Evolutionary conservation across 2,888 invertebrate genomes (phyloP), one percentile per base, ranked within the genome.

Genomic region (Plagiodera versicolora): DNA sequence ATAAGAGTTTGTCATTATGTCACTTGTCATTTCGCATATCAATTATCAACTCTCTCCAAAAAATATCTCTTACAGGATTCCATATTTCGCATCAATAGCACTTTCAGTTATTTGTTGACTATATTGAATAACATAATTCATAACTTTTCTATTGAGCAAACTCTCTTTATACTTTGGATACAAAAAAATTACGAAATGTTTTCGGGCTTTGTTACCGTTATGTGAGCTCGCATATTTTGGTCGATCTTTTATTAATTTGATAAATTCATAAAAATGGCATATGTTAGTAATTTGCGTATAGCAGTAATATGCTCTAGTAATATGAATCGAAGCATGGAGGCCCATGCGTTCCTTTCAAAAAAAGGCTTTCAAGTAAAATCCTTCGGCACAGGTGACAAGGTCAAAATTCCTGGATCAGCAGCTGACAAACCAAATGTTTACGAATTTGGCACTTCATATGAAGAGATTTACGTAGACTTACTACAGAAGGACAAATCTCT

Each of bases 321-420:
- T 80, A 99, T 99, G 95, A 99, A 99, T 79, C 86, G 99, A 61
- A 98, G 97, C 74, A 99, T 99, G 99, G 99, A 99, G 83, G 98
- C 98, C 14, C 99, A 99, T 83, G 94, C 94, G 60, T 96, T 97
- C 81, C 83, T 99, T 51, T 92, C 95, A 58, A 99, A 99, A 83
- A 97, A 97, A 76, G 98, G 98, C 11, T 98, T 94, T 78, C 89
- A 89, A 77, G 98, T 99, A 0, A 89, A 92, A 76, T 98, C 97
- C 0, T 98, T 90, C 82, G 95, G 95, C 14, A 94, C 95, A 28
- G 95, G 95, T 8, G 94, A 95, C 76, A 92, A 94, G 81, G 98
- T 99, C 0, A 99, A 99, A 80, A 83, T 99, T 59, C 99, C 99
- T 6, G 99, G 99, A 35, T 89, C 93, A 50, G 89, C 97, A 8